Evolutionary conservation across 2,888 invertebrate species (phyloP).

Genomic region (Cheilosia vernalis): DNA sequence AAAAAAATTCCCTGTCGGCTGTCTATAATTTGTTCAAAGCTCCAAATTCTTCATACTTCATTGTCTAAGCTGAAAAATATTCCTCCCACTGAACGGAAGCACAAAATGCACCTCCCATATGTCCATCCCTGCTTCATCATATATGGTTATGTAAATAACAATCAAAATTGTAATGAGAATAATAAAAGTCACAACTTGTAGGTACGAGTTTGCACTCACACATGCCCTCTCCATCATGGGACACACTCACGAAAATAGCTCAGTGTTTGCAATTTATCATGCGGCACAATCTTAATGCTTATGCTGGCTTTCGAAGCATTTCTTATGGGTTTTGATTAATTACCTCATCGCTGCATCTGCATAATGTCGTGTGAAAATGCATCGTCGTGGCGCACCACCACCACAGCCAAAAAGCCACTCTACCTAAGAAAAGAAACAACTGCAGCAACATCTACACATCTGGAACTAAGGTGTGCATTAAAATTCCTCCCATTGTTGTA

Average conservation of each 20-base stretch:
- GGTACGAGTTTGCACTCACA: constrained; percentile 7
- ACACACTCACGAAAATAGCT: constrained; percentile 16
- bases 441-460: constrained; percentile 45
- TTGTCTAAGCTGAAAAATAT: too few relatives aligned
- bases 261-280: constrained; percentile 53
- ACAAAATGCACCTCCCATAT: not conserved
- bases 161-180: constrained; percentile 45
- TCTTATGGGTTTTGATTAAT: constrained; percentile 71
- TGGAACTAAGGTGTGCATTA: constrained; percentile 71
- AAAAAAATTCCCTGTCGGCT: too few relatives aligned
- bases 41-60: too few relatives aligned
- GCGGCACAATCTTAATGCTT: constrained; percentile 55
- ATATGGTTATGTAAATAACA: constrained; percentile 50
- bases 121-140: constrained; percentile 3
- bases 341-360: constrained; percentile 68
- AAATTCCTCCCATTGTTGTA: constrained; percentile 70
- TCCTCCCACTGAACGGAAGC: constrained; percentile 3
- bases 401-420: constrained; percentile 33
- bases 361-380: constrained; percentile 72
- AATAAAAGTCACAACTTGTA: constrained; percentile 36
- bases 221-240: not conserved
- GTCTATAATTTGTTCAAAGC: too few relatives aligned
- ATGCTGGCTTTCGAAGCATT: constrained; percentile 56
- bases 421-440: constrained; percentile 2
- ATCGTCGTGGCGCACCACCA: constrained; percentile 38